Evolutionary conservation across 23 tunicate species (phyloP), one percentile per base, ranked within the genome.

Genomic region (Trididemnum nubilum): DNA sequence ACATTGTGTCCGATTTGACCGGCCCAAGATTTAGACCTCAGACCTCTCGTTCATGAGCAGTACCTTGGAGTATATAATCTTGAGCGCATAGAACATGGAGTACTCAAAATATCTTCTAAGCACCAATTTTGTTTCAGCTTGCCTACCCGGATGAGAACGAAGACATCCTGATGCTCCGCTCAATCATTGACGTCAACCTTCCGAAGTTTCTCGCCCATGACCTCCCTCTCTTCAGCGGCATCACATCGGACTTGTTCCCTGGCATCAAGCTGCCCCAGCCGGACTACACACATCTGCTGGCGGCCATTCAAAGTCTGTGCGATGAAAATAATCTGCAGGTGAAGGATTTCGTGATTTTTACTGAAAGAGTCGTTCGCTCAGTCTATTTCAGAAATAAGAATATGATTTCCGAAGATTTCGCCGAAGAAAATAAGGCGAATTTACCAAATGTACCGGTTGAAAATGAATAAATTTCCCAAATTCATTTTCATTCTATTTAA

Each of bases 191-290:
- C 50, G 99, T 95, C 63, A 95, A 95, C 65, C 81, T 95, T 37
- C 99, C 99, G 57, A 95, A 95, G 79, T 95, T 95, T 36, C 60
- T 95, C 65, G 99, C 99, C 67, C 99, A 95, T 35, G 99, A 95
- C 77, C 82, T 95, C 25, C 99, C 99, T 31, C 92, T 95, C 37
- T 95, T 95, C 78, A 95, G 78, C 49, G 99, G 99, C 51, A 95
- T 95, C 87, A 95, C 99, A 64, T 86, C 95, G 4, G 99, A 95
- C 86, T 77, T 95, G 36, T 95, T 95, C 74, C 99, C 99, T 29
- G 99, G 99, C 1, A 82, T 95, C 3, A 63, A 58, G 31, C 87
- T 95, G 32, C 99, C 99, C 35, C 80, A 89, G 74, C 99, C 99
- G 0, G 99, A 95, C 65, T 95, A 95, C 71, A 71, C 57, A 19